A percentile compares a stretch with the other conserved stretches of the same genome.
phyloP scores from a whole-genome alignment of 2,888 invertebrate genomes.

The Pilophorus perplexus region DNA sequence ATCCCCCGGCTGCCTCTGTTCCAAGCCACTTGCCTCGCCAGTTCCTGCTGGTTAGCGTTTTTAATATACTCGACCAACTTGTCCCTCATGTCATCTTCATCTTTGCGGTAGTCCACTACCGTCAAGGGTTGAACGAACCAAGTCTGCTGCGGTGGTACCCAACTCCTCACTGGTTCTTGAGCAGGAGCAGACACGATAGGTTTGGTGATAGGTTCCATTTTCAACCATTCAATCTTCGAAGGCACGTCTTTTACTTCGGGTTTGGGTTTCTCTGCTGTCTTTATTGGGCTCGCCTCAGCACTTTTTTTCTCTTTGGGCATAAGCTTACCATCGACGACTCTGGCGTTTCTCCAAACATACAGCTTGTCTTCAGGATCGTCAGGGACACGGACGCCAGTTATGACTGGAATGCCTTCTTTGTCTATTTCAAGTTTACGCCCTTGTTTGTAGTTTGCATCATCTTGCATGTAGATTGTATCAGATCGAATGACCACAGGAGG shows the following conservation, averaged over 20 bases:
- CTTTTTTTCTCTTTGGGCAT: constrained; percentile 59
- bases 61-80: constrained; percentile 60
- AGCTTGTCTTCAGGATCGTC: constrained; percentile 75
- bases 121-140: constrained; percentile 34
- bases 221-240: constrained; percentile 45
- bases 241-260: constrained; percentile 10
- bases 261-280: constrained; percentile 1
- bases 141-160: constrained; percentile 30
- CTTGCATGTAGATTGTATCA: constrained; percentile 61
- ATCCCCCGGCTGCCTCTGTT: constrained; percentile 30
- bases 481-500: constrained; percentile 69
- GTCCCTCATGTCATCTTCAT: constrained; percentile 48
- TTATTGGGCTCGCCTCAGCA: not conserved
- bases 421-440: constrained; percentile 66
- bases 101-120: constrained; percentile 36
- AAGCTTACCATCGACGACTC: constrained; percentile 80
- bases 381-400: constrained; percentile 77
- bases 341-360: constrained; percentile 82
- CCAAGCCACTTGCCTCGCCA: constrained; percentile 36
- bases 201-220: constrained; percentile 45
- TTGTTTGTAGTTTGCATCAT: constrained; percentile 52
- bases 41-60: constrained; percentile 64
- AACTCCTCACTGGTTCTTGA: constrained; percentile 24
- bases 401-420: constrained; percentile 72
- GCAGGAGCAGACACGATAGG: constrained; percentile 9